Evolutionary conservation across 2,113 vertebrate genomes (phyloP).

Genomic region (Pangasianodon hypophthalmus): DNA sequence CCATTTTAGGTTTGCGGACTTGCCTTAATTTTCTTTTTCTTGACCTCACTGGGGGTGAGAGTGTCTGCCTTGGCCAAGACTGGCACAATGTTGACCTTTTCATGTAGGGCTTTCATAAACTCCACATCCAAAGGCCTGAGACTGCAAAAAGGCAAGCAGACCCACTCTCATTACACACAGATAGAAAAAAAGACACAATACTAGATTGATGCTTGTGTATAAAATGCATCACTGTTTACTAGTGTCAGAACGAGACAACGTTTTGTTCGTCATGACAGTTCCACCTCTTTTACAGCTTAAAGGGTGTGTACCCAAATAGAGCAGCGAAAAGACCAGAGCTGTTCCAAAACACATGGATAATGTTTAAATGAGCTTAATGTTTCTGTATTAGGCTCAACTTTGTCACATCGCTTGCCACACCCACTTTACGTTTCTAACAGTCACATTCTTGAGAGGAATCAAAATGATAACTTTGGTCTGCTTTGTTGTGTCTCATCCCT

Average conservation of each 20-base stretch:
- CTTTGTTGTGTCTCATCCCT: neutral
- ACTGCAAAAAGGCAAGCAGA: slow-evolving; percentile 63
- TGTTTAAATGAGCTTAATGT: neutral
- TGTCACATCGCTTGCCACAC: neutral
- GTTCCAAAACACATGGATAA: neutral
- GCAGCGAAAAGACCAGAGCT: neutral
- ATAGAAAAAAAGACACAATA: neutral
- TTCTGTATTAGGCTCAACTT: neutral
- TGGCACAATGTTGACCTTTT: slow-evolving; percentile 96
- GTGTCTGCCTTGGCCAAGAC: slow-evolving; percentile 95
- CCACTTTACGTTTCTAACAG: neutral
- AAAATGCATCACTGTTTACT: neutral
- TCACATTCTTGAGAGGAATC: neutral
- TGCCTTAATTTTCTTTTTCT: slow-evolving; percentile 91
- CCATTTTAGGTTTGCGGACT: slow-evolving; percentile 29
- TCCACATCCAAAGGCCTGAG: slow-evolving; percentile 94
- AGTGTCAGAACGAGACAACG: neutral
- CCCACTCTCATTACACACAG: neutral
- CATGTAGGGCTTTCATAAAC: slow-evolving; percentile 95
- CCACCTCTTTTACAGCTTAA: neutral
- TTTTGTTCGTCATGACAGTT: neutral
- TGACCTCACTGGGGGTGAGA: slow-evolving; percentile 87
- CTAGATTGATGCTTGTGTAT: neutral
- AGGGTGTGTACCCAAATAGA: neutral
- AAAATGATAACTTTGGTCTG: neutral